A percentile compares a stretch with the other conserved stretches of the same genome.
These are phyloP conservation scores for Cinclus mexicanus DNA, from an alignment of 2,113 vertebrate species.

Conservation along the genomic window DNA sequence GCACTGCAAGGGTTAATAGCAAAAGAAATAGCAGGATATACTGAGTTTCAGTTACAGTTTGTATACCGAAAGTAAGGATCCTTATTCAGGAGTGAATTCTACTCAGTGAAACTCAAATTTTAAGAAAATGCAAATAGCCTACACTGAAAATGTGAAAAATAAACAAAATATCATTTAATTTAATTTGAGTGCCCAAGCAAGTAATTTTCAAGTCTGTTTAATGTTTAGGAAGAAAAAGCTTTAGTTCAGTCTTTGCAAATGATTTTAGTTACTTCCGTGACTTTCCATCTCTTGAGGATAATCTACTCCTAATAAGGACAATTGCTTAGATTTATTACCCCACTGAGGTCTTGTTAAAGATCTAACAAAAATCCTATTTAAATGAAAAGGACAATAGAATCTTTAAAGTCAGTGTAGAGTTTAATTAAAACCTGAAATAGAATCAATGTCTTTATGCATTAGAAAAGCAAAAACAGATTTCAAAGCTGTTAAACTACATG, in stretches of 20 bases:
- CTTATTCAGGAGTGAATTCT: neutral
- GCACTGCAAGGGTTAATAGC: neutral
- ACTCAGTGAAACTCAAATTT: neutral
- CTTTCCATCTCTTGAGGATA: conserved; percentile 72
- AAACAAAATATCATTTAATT: conserved; percentile 75
- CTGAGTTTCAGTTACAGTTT: neutral
- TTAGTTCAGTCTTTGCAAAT: conserved; percentile 50
- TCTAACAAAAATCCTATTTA: conserved; percentile 74
- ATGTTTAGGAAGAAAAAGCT: conserved; percentile 48
- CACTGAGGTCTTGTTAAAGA: conserved; percentile 81
- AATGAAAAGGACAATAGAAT: conserved; percentile 76
- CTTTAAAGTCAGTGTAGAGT: conserved; percentile 65
- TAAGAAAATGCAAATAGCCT: conserved; percentile 55
- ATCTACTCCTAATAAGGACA: conserved; percentile 80
- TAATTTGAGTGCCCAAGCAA: conserved; percentile 72
- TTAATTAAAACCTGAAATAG: conserved; percentile 72
- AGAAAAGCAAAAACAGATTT: conserved; percentile 56
- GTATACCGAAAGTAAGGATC: neutral
- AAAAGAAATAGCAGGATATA: neutral
- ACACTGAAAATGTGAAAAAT: conserved; percentile 62
- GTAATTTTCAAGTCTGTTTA: conserved; percentile 61
- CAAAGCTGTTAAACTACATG: conserved; percentile 18
- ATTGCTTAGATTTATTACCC: conserved; percentile 79
- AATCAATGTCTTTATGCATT: conserved; percentile 38
- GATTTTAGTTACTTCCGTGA: conserved; percentile 75